Conservation (phyloP, 2,888 invertebrate species). For the Pilophorus perplexus region DNA sequence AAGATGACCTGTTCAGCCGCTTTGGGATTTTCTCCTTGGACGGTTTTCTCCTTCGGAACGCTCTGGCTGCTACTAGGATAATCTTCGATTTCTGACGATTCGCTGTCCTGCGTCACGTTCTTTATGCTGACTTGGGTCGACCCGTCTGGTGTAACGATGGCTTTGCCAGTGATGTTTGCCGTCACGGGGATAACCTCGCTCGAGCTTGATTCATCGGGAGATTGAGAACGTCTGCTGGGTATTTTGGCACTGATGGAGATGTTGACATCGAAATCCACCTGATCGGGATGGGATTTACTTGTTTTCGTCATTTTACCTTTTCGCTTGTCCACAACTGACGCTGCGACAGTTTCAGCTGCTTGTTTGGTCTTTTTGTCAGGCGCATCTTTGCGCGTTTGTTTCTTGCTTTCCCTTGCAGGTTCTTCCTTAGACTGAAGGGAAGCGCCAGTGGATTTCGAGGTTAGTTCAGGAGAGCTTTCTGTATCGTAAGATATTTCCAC, state of each 20-base stretch:
- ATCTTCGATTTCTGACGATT: neutral
- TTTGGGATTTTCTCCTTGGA: neutral
- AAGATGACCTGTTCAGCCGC: neutral
- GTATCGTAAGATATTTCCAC: no score
- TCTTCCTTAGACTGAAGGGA: no score
- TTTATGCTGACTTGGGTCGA: slow-evolving; percentile 1
- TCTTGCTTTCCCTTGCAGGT: no score
- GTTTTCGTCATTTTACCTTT: neutral
- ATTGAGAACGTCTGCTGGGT: neutral
- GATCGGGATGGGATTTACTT: neutral
- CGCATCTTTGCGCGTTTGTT: no score
- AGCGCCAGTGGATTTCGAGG: no score
- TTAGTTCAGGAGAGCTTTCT: no score
- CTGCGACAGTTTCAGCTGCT: neutral
- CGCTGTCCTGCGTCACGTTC: neutral
- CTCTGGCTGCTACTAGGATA: neutral
- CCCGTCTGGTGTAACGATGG: slow-evolving; percentile 16
- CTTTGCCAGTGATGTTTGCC: slow-evolving; percentile 16
- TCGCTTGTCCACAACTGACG: no score
- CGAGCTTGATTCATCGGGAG: neutral
- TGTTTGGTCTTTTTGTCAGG: slow-evolving; percentile 5
- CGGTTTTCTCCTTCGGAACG: neutral
- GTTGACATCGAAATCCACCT: slow-evolving; percentile 22
- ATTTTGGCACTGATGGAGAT: slow-evolving; percentile 26
- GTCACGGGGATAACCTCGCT: slow-evolving; percentile 1